These are phyloP conservation scores for Gymnosoma rotundatum DNA, from an alignment of 2,888 invertebrate species.

Conservation along the genomic window DNA sequence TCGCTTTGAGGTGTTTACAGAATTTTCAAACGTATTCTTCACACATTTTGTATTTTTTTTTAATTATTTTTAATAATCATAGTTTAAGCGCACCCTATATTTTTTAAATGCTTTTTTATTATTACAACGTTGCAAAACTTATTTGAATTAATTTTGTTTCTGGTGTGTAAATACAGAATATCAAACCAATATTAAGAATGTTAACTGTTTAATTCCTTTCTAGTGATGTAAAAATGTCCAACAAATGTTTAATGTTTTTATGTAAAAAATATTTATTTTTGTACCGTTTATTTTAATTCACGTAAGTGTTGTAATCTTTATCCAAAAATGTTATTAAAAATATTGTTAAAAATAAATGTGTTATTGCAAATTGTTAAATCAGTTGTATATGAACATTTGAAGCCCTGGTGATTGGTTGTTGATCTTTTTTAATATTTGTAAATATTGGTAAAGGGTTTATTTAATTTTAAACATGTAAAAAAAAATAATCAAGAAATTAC, in stretches of 20 bases:
- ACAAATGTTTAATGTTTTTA: constrained; percentile 30
- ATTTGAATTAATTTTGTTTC: constrained; percentile 5
- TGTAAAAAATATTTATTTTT: constrained; percentile 23
- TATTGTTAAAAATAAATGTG: constrained; percentile 11
- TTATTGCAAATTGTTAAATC: constrained; percentile 7
- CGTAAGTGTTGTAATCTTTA: constrained; percentile 50
- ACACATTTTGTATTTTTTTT: constrained; percentile 40
- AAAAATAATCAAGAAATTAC: constrained; percentile 30
- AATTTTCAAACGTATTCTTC: constrained; percentile 55
- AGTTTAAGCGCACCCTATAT: constrained; percentile 38
- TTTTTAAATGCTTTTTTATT: constrained; percentile 42
- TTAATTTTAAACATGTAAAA: not conserved
- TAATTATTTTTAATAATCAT: constrained; percentile 13
- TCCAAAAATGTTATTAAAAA: constrained; percentile 43
- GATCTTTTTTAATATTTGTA: constrained; percentile 63
- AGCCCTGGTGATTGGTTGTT: constrained; percentile 70
- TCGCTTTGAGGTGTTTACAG: constrained; percentile 67
- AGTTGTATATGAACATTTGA: constrained; percentile 60
- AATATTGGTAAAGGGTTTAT: constrained; percentile 67
- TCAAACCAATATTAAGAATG: constrained; percentile 41
- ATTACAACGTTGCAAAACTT: constrained; percentile 37
- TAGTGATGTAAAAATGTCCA: constrained; percentile 37
- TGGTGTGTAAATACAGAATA: constrained; percentile 69
- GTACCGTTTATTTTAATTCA: constrained; percentile 1
- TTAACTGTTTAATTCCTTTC: constrained; percentile 25